Evolutionary conservation across 2,797 vertebrate genomes (phyloP).

Genomic region (Danionella dracula): DNA sequence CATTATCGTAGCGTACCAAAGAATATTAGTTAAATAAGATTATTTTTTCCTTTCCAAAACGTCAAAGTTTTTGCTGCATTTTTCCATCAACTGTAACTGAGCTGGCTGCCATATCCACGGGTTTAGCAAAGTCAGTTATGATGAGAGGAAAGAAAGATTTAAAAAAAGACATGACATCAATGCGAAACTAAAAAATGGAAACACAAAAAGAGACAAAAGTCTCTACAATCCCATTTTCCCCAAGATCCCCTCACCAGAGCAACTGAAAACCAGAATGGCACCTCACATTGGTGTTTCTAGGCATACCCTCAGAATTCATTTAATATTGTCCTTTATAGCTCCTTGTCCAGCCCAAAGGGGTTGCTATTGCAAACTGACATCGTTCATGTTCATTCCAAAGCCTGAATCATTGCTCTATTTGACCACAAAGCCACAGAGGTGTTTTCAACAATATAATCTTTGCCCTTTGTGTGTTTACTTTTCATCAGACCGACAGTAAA

Average conservation of each 20-base stretch:
- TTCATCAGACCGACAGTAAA: background rate
- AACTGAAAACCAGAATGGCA: background rate
- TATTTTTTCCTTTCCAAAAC: too few species aligned
- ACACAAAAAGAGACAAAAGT: background rate
- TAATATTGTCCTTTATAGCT: background rate
- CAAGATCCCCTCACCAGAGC: background rate
- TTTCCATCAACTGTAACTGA: too few species aligned
- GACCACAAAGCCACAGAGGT: background rate
- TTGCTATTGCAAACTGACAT: background rate
- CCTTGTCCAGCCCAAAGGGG: background rate
- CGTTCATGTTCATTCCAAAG: background rate
- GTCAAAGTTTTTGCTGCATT: too few species aligned
- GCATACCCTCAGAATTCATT: constrained; percentile 9
- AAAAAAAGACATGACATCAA: background rate
- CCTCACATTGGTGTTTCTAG: constrained; percentile 6
- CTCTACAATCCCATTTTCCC: background rate
- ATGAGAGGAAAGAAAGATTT: background rate
- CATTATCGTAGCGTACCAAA: too few species aligned
- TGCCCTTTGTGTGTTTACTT: background rate
- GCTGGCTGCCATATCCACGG: too few species aligned
- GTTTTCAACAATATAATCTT: background rate
- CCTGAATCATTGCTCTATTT: background rate
- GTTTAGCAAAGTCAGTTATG: background rate
- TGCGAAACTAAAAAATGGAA: background rate
- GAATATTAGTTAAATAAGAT: too few species aligned